These are phyloP conservation scores for Maniola hyperantus DNA, from an alignment of 2,888 invertebrate genomes.

Conservation along the genomic window DNA sequence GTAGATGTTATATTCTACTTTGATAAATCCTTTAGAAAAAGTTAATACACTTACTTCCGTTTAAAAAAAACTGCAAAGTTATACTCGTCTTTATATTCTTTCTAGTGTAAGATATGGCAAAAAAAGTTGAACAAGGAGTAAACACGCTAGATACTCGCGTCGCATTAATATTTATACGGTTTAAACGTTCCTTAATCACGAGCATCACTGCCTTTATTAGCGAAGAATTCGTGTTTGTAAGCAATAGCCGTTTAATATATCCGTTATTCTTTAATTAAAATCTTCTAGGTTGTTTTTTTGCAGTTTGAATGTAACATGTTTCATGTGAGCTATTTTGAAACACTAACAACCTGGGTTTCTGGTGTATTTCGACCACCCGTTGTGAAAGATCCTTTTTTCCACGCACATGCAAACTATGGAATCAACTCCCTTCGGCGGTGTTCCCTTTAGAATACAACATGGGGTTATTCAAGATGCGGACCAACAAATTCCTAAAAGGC, in stretches of 20 bases:
- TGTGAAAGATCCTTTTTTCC: too few relatives aligned
- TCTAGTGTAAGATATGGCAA: slow-evolving; percentile 28
- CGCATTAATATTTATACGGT: slow-evolving; percentile 73
- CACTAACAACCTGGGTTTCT: too few relatives aligned
- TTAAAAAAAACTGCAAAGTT: not conserved
- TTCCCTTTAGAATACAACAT: too few relatives aligned
- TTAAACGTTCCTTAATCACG: slow-evolving; percentile 76
- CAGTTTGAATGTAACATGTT: too few relatives aligned
- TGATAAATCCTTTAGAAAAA: not conserved
- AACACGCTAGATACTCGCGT: slow-evolving; percentile 64
- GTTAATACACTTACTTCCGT: slow-evolving; percentile 1
- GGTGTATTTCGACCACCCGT: too few relatives aligned
- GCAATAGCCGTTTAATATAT: slow-evolving; percentile 34
- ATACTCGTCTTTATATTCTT: slow-evolving; percentile 2
- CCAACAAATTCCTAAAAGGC: too few relatives aligned
- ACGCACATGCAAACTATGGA: too few relatives aligned
- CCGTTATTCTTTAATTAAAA: slow-evolving; percentile 32
- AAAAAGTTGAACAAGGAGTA: slow-evolving; percentile 52
- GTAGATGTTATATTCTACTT: too few relatives aligned
- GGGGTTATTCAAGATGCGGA: too few relatives aligned
- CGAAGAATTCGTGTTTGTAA: slow-evolving; percentile 33
- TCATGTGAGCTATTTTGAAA: too few relatives aligned
- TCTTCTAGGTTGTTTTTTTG: too few relatives aligned
- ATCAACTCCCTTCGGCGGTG: too few relatives aligned
- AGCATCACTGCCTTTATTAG: slow-evolving; percentile 53